Evolutionary conservation across 2,113 vertebrate species (phyloP), one percentile per base, ranked within the genome.

Genomic region (Barnardius zonarius): DNA sequence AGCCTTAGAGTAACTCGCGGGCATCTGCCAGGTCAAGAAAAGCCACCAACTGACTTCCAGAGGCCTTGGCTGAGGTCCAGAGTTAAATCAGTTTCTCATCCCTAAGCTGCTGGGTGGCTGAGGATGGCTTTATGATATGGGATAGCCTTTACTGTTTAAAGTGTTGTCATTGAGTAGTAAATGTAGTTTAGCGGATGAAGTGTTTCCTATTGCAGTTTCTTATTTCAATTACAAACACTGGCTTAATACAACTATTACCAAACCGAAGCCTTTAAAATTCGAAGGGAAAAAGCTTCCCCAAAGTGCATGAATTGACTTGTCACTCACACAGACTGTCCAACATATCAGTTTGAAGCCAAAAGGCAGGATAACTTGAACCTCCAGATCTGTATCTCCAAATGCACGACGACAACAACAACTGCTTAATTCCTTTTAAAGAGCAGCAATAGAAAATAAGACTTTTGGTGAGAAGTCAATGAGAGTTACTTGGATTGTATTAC

Each of bases 21-120:
- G 78, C 70, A 83, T 59, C 81, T 94, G 93, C 91, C 86, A 80
- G 94, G 82, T 51, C 49, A 89, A 68, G 77, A 68, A 86, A 83
- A 82, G 22, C 27, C 49, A 61, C 57, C 35, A 52, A 5, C 37
- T 33, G 57, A 25, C 30, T 91, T 79, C 39, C 75, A 94, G 63
- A 84, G 68, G 59, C 73, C 35, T 95, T 96, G 96, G 93, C 91
- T 74, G 49, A 48, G 16, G 23, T 91, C 84, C 92, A 77, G 73
- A 77, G 67, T 44, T 33, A 70, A 83, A 81, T 78, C 64, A 52
- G 88, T 33, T 35, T 44, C 93, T 89, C 80, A 83, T 89, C 67
- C 73, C 51, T 83, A 72, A 76, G 88, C 75, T 51, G 64, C 48
- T 77, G 67, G 20, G 52, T 61, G 24, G 46, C 11, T 69, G 52